phyloP scores from a whole-genome alignment of 2,797 vertebrate species.

The Aratinga solstitialis region DNA sequence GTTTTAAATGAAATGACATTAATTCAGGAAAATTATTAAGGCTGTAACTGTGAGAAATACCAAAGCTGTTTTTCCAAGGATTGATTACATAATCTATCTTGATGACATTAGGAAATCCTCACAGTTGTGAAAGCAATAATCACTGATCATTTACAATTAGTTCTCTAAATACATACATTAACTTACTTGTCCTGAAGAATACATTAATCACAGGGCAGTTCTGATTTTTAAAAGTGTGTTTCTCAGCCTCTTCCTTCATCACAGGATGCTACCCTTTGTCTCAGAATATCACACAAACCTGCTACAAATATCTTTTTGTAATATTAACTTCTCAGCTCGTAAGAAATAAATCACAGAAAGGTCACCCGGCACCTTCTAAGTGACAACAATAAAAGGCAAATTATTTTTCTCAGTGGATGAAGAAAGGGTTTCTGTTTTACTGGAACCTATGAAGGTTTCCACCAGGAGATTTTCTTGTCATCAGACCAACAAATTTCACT shows the following conservation, averaged over 20 bases:
- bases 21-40: constrained; percentile 53
- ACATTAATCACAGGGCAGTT: not conserved
- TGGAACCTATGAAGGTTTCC: not conserved
- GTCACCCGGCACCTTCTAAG: not conserved
- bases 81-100: constrained; percentile 54
- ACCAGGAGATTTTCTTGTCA: not conserved
- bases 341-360: constrained; percentile 17
- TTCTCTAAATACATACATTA: constrained; percentile 41
- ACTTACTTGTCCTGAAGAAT: constrained; percentile 1
- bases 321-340: not conserved
- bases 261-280: not conserved
- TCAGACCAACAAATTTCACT: constrained; percentile 40
- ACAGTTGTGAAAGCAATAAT: constrained; percentile 1
- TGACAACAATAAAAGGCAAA: not conserved
- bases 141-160: constrained; percentile 49
- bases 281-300: constrained; percentile 24
- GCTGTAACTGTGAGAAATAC: constrained; percentile 39
- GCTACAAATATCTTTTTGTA: constrained; percentile 10
- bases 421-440: not conserved
- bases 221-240: not conserved
- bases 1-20: constrained; percentile 53
- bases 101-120: constrained; percentile 53
- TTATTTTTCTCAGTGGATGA: constrained; percentile 12
- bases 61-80: constrained; percentile 50
- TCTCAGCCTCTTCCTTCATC: not conserved